Conservation (phyloP, 2,888 invertebrate species). For the Rapana venosa region DNA sequence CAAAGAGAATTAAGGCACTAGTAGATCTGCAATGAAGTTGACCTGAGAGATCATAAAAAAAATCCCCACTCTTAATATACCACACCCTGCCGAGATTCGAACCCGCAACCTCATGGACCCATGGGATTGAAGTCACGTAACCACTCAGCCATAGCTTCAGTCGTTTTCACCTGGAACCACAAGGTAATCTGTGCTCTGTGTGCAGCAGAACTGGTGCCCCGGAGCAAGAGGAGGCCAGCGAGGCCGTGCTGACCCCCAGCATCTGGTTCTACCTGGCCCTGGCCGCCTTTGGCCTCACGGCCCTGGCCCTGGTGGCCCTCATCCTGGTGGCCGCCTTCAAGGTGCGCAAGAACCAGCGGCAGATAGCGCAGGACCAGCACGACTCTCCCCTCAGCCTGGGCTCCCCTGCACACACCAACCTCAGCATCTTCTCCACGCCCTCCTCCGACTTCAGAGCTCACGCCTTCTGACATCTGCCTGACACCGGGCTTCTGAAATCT, state of each 20-base stretch:
- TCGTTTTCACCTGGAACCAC: not conserved
- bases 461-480: no score
- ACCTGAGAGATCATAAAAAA: no score
- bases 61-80: no score
- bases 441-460: not conserved
- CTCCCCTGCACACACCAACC: not conserved
- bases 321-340: slow-evolving; percentile 28
- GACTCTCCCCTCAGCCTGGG: not conserved
- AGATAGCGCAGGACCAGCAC: not conserved
- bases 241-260: not conserved
- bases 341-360: slow-evolving; percentile 16
- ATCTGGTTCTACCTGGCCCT: slow-evolving; percentile 33
- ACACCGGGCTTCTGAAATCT: no score
- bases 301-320: slow-evolving; percentile 8
- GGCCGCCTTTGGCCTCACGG: slow-evolving; percentile 18
- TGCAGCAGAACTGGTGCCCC: not conserved
- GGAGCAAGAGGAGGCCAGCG: not conserved
- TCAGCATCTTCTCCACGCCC: not conserved
- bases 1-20: no score
- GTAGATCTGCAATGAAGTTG: no score
- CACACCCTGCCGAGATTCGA: no score
- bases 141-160: no score
- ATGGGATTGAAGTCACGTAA: no score
- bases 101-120: no score
- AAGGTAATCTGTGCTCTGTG: not conserved